These are phyloP conservation scores for Isurus oxyrinchus DNA, from an alignment of 2,113 vertebrate species.

Conservation along the genomic window DNA sequence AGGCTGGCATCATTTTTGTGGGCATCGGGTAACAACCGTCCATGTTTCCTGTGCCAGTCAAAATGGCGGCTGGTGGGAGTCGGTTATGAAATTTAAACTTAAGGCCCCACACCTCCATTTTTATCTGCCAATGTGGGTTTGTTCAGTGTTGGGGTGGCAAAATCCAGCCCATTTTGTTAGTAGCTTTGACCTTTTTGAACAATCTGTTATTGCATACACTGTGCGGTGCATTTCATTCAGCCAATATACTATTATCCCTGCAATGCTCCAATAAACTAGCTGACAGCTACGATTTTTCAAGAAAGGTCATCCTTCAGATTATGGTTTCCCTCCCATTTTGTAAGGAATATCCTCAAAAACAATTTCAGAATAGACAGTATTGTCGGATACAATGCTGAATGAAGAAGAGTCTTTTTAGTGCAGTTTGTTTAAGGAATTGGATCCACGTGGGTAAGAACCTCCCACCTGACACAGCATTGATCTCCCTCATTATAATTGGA, in stretches of 20 bases:
- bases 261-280: neutral
- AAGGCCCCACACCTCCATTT: neutral
- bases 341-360: neutral
- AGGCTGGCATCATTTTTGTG: neutral
- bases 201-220: neutral
- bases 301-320: neutral
- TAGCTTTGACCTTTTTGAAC: neutral
- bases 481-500: neutral
- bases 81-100: too few relatives aligned
- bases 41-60: neutral
- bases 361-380: neutral
- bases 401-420: neutral
- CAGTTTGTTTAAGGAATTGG: neutral
- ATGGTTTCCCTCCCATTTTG: neutral
- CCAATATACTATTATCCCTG: neutral
- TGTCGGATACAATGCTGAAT: neutral
- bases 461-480: neutral
- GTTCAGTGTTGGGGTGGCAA: neutral
- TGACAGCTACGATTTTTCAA: neutral
- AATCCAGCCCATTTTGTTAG: neutral
- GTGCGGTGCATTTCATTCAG: neutral
- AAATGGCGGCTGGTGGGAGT: neutral
- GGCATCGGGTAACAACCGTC: too few relatives aligned
- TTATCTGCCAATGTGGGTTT: neutral
- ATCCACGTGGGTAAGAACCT: neutral